Base-by-base conservation (phyloP, 1,140 invertebrate genomes). In the Tetranychus cinnabarinus region DNA sequence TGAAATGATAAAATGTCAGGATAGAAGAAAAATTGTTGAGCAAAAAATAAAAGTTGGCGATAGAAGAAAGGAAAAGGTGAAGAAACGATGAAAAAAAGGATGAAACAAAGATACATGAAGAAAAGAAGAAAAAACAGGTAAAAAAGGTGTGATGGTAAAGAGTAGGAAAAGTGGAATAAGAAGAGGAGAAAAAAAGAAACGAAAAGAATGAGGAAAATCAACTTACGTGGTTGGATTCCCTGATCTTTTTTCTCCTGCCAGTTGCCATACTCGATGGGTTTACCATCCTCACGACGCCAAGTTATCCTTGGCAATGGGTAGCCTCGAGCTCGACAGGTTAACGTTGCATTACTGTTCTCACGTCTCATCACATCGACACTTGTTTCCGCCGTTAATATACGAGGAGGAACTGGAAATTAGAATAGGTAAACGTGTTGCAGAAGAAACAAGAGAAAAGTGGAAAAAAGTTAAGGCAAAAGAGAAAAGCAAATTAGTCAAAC, bases 241-340 rank as follows among this genome's bases (percentile, higher is more conserved):
- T 62, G 59, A 31, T 58, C 36, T 55, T 67, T 65, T 31, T 61
- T 64, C 6, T 59, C 55, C 50, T 68, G 67, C 67, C 67, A 68
- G 58, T 68, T 67, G 37, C 70, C 68, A 58, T 63, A 65, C n/a
- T 66, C 65, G 68, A 91, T 88, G 50, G 80, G 78, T 71, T 81
- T 78, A 1, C 83, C 82, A 72, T 89, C 86, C 71, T 91, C 86
- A 65, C 88, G 77, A 73, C 86, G 85, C 88, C 88, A 92, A 71
- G 84, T 86, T 67, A 92, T 85, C 65, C 56, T 82, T 2, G 88
- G 88, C 66, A 81, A 78, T 37, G 88, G 89, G 68, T 84, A 88
- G 69, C 89, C 88, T 67, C 83, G 83, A 62, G 88, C 88, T 70
- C 84, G 83, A 73, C 88, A 92, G 65, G 78, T 81, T 62, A 92